Base-by-base conservation (phyloP, 2,113 vertebrate genomes). In the Conger conger region DNA sequence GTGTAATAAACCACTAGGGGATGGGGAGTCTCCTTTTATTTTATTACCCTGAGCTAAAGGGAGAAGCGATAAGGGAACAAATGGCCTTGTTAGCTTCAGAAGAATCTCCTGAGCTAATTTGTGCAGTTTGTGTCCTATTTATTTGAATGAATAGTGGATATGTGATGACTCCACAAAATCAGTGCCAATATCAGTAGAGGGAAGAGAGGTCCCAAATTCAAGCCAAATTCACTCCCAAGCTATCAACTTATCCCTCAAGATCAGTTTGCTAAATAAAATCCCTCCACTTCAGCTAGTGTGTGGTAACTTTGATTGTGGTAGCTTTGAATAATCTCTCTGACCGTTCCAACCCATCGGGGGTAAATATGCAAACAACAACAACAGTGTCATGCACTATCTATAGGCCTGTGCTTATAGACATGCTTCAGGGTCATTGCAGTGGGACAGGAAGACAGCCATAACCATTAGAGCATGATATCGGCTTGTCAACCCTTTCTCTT, bases 401-500 rank as follows among this genome's bases (percentile, higher is more conserved):
- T n/a, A 2, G 60, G 5, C 27, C 23, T 9, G 9, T 68, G 60
- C 1, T 9, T 3, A 68, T n/a, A n/a, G n/a, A 68, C 6, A 23
- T n/a, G 5, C 60, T 68, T 68, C 27, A 68, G n/a, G 18, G 1
- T 1, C 27, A 27, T n/a, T n/a, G n/a, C 60, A 68, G 20, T 68
- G 3, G 20, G n/a, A 68, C 60, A 68, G 60, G 27, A 68, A 1
- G 60, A 68, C 23, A n/a, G 27, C 3, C 27, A 68, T 4, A 18
- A 9, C 60, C 60, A 27, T 27, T 5, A 9, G 60, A 68, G 23
- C 60, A 68, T 9, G 3, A n/a, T 27, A 68, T 27, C 9, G 60
- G 36, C 57, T 57, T 37, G 42, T 76, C 57, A 85, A 88, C 85
- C 83, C 85, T 36, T 9, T 85, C 37, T 82, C 4, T 86, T 36